A percentile compares a stretch with the other conserved stretches of the same genome.
These are phyloP conservation scores for Dicyrtoma fusca DNA, from an alignment of 2,888 invertebrate genomes.

Conservation along the genomic window DNA sequence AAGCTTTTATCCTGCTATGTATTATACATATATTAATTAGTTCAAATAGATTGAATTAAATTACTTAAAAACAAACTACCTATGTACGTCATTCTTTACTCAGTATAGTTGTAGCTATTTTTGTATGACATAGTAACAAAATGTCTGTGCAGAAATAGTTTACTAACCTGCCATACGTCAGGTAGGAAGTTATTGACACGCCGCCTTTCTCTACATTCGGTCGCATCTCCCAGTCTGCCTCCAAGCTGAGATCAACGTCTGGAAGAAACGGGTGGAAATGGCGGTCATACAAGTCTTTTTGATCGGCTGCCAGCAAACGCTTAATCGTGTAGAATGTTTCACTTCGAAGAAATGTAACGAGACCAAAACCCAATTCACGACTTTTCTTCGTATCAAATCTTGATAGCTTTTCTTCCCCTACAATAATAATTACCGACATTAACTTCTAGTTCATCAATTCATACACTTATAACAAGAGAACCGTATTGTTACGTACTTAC, in stretches of 20 bases:
- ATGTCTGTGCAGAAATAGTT: too few species aligned
- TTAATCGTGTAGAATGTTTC: conserved; percentile 79
- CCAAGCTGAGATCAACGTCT: conserved; percentile 31
- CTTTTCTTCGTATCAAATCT: conserved; percentile 44
- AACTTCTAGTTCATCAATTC: neutral
- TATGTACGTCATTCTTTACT: too few species aligned
- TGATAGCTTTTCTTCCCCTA: conserved; percentile 39
- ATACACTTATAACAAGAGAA: neutral
- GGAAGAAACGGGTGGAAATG: conserved; percentile 51
- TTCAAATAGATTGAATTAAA: too few species aligned
- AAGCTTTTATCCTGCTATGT: too few species aligned
- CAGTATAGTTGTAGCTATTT: too few species aligned
- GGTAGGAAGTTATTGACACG: conserved; percentile 75
- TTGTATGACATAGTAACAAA: too few species aligned
- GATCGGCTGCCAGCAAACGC: conserved; percentile 80
- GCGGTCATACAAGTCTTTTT: conserved; percentile 73
- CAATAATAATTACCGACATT: neutral
- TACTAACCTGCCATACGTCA: conserved; percentile 81
- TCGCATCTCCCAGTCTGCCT: conserved; percentile 65
- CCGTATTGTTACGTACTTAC: neutral
- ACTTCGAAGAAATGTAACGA: conserved; percentile 74
- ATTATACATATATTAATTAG: too few species aligned
- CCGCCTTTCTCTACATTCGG: conserved; percentile 79
- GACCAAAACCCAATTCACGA: conserved; percentile 69
- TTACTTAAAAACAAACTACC: too few species aligned